Percentiles rank a stretch among this genome's conserved stretches.
phyloP scores from a whole-genome alignment of 2,888 invertebrate genomes.

The Arrhopalites spinosus region DNA sequence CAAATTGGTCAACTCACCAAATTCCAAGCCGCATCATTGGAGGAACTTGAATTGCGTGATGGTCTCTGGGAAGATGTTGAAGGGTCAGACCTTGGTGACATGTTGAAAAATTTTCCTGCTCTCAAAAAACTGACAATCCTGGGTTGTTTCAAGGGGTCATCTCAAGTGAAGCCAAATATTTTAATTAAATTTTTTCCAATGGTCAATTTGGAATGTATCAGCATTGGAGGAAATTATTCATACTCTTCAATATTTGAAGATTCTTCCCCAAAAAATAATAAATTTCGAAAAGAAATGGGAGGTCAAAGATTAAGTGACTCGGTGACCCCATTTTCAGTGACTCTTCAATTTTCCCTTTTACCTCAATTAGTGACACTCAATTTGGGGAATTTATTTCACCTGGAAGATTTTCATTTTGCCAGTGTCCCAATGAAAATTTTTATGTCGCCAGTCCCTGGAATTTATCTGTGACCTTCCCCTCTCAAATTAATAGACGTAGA shows the following conservation, averaged over 20 bases:
- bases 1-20: too few relatives aligned
- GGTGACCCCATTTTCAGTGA: neutral
- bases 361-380: constrained; percentile 32
- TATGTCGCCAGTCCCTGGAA: constrained; percentile 52
- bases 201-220: constrained; percentile 35
- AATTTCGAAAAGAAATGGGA: neutral
- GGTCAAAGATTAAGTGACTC: neutral
- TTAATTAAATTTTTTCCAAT: constrained; percentile 42
- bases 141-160: constrained; percentile 42
- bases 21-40: too few relatives aligned
- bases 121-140: constrained; percentile 40
- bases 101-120: constrained; percentile 35
- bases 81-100: constrained; percentile 20
- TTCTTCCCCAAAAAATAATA: neutral
- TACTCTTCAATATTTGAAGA: constrained; percentile 34
- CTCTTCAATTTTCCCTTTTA: constrained; percentile 5
- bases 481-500: constrained; percentile 20
- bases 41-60: too few relatives aligned
- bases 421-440: constrained; percentile 40
- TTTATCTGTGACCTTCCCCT: constrained; percentile 36
- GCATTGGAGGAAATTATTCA: constrained; percentile 45
- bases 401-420: constrained; percentile 46
- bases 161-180: constrained; percentile 33
- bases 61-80: constrained; percentile 50
- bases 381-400: constrained; percentile 50